phyloP scores from a whole-genome alignment of 2,113 vertebrate genomes.

The Kryptolebias marmoratus region DNA sequence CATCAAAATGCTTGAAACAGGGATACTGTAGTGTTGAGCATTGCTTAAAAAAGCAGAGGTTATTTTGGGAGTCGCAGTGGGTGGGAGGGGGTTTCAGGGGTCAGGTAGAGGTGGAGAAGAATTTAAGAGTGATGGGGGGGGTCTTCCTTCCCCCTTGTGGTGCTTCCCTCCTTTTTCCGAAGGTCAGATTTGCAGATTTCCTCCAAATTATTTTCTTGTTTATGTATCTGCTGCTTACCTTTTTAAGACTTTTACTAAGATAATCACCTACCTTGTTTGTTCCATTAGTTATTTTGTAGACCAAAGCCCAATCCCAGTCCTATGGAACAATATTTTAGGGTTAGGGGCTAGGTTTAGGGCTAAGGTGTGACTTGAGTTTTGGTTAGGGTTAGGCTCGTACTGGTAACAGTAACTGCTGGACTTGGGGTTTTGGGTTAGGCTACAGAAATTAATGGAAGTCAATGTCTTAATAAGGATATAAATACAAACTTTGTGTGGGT shows the following conservation, averaged over 20 bases:
- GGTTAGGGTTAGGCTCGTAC: too few relatives aligned
- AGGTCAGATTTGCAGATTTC: constrained; percentile 14
- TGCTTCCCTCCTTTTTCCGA: neutral
- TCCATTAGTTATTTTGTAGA: too few relatives aligned
- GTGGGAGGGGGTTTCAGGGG: constrained; percentile 13
- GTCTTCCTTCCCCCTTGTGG: constrained; percentile 7
- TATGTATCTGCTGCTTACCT: neutral
- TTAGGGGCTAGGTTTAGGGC: too few relatives aligned
- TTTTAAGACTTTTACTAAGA: neutral
- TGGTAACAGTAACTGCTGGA: too few relatives aligned
- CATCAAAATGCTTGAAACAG: constrained; percentile 1
- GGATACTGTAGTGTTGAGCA: neutral
- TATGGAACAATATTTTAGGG: too few relatives aligned
- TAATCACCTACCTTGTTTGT: too few relatives aligned
- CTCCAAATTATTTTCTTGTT: constrained; percentile 4
- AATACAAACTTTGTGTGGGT: neutral
- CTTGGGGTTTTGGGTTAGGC: too few relatives aligned
- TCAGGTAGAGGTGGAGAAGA: constrained; percentile 51
- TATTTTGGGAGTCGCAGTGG: constrained; percentile 53
- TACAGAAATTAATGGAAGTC: too few relatives aligned
- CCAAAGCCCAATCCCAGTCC: too few relatives aligned
- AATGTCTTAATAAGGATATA: too few relatives aligned
- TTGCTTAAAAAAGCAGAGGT: constrained; percentile 37
- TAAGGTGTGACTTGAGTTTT: too few relatives aligned
- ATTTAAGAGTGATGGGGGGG: constrained; percentile 25